Conservation (phyloP, 2,888 invertebrate genomes). For the Melieria crassipennis region DNA sequence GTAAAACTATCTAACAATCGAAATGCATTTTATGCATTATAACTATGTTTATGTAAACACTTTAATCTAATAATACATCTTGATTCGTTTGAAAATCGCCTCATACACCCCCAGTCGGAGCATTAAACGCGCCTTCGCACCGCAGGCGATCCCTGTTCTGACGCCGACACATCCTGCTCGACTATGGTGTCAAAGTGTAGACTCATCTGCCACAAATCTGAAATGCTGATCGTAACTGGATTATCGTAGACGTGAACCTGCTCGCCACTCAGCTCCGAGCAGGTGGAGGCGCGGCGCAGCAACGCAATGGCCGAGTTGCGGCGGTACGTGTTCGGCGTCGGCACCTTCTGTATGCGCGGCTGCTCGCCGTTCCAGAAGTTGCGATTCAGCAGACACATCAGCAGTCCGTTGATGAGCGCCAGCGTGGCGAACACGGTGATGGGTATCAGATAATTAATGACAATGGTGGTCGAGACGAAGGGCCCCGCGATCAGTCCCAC, state of each 20-base stretch:
- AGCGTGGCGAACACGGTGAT: constrained; percentile 58
- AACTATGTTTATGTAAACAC: too few relatives aligned
- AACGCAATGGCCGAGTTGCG: constrained; percentile 53
- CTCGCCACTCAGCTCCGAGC: constrained; percentile 48
- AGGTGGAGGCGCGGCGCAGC: constrained; percentile 49
- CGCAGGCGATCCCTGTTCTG: neutral
- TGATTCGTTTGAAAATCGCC: too few relatives aligned
- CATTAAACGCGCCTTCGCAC: neutral
- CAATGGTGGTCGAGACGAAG: constrained; percentile 54
- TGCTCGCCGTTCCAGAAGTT: constrained; percentile 60
- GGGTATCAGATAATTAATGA: constrained; percentile 58
- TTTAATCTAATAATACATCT: too few relatives aligned
- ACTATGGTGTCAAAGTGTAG: constrained; percentile 43
- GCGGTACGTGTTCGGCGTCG: constrained; percentile 58
- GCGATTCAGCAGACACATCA: constrained; percentile 58
- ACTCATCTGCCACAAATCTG: constrained; percentile 57
- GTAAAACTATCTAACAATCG: too few relatives aligned
- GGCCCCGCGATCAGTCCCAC: constrained; percentile 58
- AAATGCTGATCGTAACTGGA: constrained; percentile 52
- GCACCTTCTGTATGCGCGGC: constrained; percentile 54
- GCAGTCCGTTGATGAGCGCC: constrained; percentile 57
- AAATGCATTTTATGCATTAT: too few relatives aligned
- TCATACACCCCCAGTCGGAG: too few relatives aligned
- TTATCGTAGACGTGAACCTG: constrained; percentile 46
- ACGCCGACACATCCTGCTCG: constrained; percentile 41